Evolutionary conservation across 2,113 vertebrate species (phyloP).

Genomic region (Sterrhoptilus dennistouni): DNA sequence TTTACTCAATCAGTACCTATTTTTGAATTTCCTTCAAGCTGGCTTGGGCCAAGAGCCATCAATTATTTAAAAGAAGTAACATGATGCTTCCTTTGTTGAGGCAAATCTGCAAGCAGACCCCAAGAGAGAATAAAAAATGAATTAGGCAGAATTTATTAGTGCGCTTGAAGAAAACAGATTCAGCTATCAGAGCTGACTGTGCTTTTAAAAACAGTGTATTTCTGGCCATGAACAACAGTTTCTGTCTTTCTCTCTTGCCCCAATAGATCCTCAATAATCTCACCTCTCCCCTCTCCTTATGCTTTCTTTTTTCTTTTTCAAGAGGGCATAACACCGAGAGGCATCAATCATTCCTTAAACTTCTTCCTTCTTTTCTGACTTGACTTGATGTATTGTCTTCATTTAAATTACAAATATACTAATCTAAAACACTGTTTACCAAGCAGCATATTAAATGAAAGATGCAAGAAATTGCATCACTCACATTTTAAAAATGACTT

Average conservation of each 20-base stretch:
- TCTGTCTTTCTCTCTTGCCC: background rate
- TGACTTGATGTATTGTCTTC: slow-evolving; percentile 79
- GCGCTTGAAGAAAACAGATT: slow-evolving; percentile 83
- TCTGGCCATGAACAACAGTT: slow-evolving; percentile 60
- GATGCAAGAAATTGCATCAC: slow-evolving; percentile 79
- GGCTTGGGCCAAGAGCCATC: slow-evolving; percentile 86
- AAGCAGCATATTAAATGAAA: slow-evolving; percentile 80
- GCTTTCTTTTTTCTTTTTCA: slow-evolving; percentile 35
- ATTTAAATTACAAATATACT: slow-evolving; percentile 85
- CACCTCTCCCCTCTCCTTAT: background rate
- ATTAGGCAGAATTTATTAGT: slow-evolving; percentile 98
- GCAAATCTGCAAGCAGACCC: slow-evolving; percentile 94
- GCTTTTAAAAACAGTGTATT: slow-evolving; percentile 67
- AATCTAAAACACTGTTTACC: slow-evolving; percentile 82
- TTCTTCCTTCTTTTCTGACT: slow-evolving; percentile 74
- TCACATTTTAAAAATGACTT: slow-evolving; percentile 80
- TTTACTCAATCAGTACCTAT: slow-evolving; percentile 87
- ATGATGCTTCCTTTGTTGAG: slow-evolving; percentile 98
- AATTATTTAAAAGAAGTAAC: slow-evolving; percentile 99
- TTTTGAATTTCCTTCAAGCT: slow-evolving; percentile 89
- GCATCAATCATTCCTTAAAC: slow-evolving; percentile 77
- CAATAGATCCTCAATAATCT: slow-evolving; percentile 23
- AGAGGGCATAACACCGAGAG: slow-evolving; percentile 50
- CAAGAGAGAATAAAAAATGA: slow-evolving; percentile 98
- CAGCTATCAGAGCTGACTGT: slow-evolving; percentile 69